These are phyloP conservation scores for Forbesichthys papilliferus DNA, from an alignment of 2,113 vertebrate species.

Conservation along the genomic window DNA sequence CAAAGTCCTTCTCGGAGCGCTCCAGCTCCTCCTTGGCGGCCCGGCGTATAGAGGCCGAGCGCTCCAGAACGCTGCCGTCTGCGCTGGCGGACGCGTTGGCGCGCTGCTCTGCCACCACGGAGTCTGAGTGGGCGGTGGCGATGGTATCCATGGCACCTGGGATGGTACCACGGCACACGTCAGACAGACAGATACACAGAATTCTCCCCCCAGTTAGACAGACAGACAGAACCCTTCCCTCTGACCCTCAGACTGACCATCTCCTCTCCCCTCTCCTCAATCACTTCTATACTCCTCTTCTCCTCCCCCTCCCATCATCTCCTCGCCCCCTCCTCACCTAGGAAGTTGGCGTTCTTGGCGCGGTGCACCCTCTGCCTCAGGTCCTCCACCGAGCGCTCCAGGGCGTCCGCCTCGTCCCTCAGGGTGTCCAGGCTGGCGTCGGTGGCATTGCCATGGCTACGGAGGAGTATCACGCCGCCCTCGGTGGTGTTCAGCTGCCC, in stretches of 20 bases:
- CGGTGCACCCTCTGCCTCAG: constrained; percentile 83
- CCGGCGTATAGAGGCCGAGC: constrained; percentile 76
- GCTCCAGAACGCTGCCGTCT: constrained; percentile 69
- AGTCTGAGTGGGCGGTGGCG: constrained; percentile 82
- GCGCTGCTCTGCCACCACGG: constrained; percentile 78
- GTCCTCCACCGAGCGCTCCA: constrained; percentile 77
- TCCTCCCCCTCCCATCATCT: too few species aligned
- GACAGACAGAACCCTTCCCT: neutral
- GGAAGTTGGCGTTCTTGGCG: constrained; percentile 90
- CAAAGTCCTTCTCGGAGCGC: constrained; percentile 77
- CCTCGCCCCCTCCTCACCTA: constrained; percentile 73
- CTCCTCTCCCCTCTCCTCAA: too few species aligned
- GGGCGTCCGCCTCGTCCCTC: constrained; percentile 75
- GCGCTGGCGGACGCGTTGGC: constrained; percentile 80
- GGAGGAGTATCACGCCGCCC: constrained; percentile 67
- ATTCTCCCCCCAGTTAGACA: neutral
- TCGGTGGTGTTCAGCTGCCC: constrained; percentile 81
- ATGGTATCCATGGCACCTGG: constrained; percentile 91
- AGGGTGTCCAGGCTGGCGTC: constrained; percentile 66
- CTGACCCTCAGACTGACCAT: too few species aligned
- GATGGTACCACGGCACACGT: neutral
- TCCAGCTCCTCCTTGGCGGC: constrained; percentile 81
- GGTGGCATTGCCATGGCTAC: constrained; percentile 73
- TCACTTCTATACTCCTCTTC: too few species aligned
- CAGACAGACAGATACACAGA: neutral